Evolutionary conservation across 2,888 invertebrate genomes (phyloP).

Genomic region (Mythimna albipuncta): DNA sequence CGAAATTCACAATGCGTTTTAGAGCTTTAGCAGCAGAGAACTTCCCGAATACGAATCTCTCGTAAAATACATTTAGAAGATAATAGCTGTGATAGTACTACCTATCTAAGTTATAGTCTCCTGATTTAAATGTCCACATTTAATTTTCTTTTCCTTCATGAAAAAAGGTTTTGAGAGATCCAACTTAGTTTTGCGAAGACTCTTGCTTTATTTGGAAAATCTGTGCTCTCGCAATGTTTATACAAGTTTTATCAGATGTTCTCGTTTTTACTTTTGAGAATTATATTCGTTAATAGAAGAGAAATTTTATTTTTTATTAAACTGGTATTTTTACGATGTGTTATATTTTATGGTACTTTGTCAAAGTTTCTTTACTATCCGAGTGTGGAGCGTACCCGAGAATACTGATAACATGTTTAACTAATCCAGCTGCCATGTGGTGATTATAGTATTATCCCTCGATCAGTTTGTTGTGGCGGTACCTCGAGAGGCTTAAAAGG

Average conservation of each 20-base stretch:
- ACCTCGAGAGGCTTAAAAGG: constrained; percentile 1
- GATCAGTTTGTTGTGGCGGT: constrained; percentile 7
- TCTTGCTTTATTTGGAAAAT: constrained; percentile 20
- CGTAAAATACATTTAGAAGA: constrained; percentile 56
- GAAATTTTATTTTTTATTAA: background rate
- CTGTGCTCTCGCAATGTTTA: constrained; percentile 19
- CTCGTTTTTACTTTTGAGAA: constrained; percentile 12
- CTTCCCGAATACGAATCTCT: constrained; percentile 44
- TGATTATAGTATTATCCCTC: constrained; percentile 14
- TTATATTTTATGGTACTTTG: background rate
- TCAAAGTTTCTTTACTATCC: background rate
- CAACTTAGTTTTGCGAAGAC: constrained; percentile 9
- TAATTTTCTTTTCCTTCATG: constrained; percentile 35
- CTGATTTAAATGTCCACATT: constrained; percentile 46
- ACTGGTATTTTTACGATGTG: background rate
- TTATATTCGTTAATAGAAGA: constrained; percentile 10
- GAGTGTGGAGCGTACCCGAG: background rate
- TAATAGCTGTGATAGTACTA: constrained; percentile 47
- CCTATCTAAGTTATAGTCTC: constrained; percentile 41
- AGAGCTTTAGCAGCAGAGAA: constrained; percentile 50
- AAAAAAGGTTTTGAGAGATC: constrained; percentile 27
- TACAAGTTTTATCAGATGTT: constrained; percentile 19
- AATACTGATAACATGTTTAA: background rate
- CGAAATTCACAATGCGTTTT: constrained; percentile 72
- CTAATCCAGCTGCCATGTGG: constrained; percentile 4